These are phyloP conservation scores for Cettia cetti DNA, from an alignment of 2,113 vertebrate genomes.

Conservation along the genomic window DNA sequence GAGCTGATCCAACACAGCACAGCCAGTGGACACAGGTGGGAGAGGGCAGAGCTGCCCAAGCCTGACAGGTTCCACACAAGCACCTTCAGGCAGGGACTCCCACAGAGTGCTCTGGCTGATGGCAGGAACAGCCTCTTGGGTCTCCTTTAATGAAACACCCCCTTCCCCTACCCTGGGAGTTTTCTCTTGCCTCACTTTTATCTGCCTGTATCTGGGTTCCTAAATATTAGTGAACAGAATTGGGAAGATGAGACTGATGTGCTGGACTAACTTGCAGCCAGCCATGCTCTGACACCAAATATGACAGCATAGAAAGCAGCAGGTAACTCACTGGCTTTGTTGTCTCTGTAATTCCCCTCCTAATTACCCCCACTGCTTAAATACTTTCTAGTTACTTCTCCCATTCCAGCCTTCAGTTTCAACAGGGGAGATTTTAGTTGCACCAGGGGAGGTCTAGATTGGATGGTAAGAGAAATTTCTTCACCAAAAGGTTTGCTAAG, in stretches of 20 bases:
- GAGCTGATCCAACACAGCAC: background rate
- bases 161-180: background rate
- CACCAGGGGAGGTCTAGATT: background rate
- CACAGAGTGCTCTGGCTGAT: fast-evolving
- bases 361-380: background rate
- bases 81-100: background rate
- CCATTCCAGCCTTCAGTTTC: background rate
- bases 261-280: background rate
- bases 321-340: background rate
- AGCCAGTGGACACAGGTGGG: fast-evolving
- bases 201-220: background rate
- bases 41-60: background rate
- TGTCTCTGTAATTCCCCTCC: background rate
- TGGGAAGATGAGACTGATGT: background rate
- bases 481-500: background rate
- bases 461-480: background rate
- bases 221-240: background rate
- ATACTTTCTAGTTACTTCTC: background rate
- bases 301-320: background rate
- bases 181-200: background rate
- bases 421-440: background rate
- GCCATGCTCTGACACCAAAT: background rate
- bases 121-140: background rate
- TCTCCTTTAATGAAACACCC: background rate
- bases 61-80: fast-evolving